Percentiles rank a stretch among this genome's conserved stretches.
phyloP scores from a whole-genome alignment of 2,888 invertebrate genomes.

The Nymphalis polychloros region DNA sequence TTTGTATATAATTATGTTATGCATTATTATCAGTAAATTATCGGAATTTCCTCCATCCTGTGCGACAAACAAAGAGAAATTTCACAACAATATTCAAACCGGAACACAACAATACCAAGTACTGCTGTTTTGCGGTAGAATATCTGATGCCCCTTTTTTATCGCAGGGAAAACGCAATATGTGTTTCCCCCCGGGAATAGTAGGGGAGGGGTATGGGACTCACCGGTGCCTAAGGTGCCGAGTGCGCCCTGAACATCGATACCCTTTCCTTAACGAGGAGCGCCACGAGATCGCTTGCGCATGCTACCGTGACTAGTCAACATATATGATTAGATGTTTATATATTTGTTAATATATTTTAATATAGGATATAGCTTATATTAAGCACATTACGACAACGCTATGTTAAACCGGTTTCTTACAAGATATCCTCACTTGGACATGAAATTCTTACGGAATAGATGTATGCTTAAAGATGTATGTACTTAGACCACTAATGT shows the following conservation, averaged over 20 bases:
- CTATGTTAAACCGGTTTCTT: conserved; percentile 27
- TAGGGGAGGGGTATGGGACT: no score
- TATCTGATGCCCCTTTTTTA: no score
- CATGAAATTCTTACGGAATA: conserved; percentile 31
- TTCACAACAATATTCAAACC: conserved; percentile 40
- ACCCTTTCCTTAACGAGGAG: no score
- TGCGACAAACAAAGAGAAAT: conserved; percentile 38
- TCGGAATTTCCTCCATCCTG: conserved; percentile 44
- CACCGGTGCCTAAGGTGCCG: no score
- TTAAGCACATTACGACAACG: conserved; percentile 22
- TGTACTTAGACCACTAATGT: not conserved
- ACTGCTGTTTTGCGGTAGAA: no score
- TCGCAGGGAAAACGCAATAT: no score
- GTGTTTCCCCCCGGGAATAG: no score
- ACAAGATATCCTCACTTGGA: conserved; percentile 32
- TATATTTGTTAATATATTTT: conserved; percentile 1
- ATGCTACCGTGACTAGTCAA: no score
- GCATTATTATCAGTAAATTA: conserved; percentile 40
- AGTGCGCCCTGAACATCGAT: no score
- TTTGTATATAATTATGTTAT: conserved; percentile 26
- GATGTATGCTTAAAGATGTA: conserved; percentile 18
- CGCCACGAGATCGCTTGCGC: no score
- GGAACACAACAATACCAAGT: no score
- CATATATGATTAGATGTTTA: no score
- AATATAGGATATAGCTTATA: conserved; percentile 8